Evolutionary conservation across 2,888 invertebrate species (phyloP).

Genomic region (Helicoverpa assulta): DNA sequence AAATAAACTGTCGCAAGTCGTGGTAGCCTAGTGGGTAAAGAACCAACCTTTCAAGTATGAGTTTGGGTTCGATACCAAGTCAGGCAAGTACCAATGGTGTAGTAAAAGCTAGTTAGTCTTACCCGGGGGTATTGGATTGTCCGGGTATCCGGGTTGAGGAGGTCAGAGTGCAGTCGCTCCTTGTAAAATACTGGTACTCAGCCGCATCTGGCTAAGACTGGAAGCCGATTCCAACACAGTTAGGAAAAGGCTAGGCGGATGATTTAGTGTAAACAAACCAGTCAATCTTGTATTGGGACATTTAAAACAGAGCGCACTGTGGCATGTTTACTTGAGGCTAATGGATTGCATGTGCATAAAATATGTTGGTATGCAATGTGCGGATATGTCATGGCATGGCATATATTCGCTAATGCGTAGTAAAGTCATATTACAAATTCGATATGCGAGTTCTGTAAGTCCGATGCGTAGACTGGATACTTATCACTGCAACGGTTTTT

Average conservation of each 20-base stretch:
- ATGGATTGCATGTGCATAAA: constrained; percentile 38
- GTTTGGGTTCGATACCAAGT: no score
- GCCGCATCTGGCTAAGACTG: no score
- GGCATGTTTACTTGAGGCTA: constrained; percentile 43
- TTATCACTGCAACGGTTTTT: neutral
- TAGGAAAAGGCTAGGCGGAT: no score
- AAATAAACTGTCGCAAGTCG: constrained; percentile 31
- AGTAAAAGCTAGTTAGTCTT: no score
- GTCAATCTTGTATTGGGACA: constrained; percentile 43
- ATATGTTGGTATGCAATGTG: constrained; percentile 3
- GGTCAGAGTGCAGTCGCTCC: no score
- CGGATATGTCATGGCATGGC: neutral
- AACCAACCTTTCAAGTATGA: no score
- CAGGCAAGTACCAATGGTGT: no score
- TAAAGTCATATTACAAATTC: neutral
- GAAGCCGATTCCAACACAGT: no score
- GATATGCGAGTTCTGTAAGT: neutral
- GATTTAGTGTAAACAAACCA: constrained; percentile 36
- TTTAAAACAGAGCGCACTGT: constrained; percentile 38
- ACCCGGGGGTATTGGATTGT: no score
- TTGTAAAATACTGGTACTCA: no score
- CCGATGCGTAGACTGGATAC: neutral
- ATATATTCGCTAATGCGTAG: neutral
- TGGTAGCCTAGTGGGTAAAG: no score
- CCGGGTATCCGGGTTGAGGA: no score